Evolutionary conservation across 2,888 invertebrate genomes (phyloP).

Genomic region (Orthonychiurus folsomi): DNA sequence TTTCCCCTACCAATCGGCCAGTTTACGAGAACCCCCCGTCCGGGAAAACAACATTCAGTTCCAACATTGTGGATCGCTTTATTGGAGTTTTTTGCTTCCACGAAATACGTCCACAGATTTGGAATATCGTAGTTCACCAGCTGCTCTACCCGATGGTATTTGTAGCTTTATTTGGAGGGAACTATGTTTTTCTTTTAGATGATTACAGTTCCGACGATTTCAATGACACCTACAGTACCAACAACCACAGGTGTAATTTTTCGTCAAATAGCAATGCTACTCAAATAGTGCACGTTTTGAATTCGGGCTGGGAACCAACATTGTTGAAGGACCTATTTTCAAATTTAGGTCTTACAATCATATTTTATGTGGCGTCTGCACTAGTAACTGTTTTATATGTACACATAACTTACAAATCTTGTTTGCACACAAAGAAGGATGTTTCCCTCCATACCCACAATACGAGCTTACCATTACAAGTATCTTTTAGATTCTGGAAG

Average conservation of each 20-base stretch:
- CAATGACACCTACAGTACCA: neutral
- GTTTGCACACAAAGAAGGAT: too few species aligned
- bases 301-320: neutral
- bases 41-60: slow-evolving; percentile 2
- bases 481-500: neutral
- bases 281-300: neutral
- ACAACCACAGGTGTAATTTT: too few species aligned
- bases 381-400: neutral
- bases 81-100: slow-evolving; percentile 10
- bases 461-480: slow-evolving; percentile 7
- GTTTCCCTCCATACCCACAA: too few species aligned
- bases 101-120: neutral
- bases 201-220: neutral
- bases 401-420: neutral
- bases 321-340: neutral
- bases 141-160: neutral
- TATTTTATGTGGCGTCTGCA: neutral
- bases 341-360: neutral
- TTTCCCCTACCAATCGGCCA: neutral
- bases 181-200: neutral
- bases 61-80: slow-evolving; percentile 9
- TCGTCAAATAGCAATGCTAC: neutral
- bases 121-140: slow-evolving; percentile 4
- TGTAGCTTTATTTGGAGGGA: neutral
- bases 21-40: slow-evolving; percentile 12